Percentiles rank a stretch among this genome's conserved stretches.
Conservation (phyloP, 2,797 vertebrate species). For the Rhynchonycteris naso region DNA sequence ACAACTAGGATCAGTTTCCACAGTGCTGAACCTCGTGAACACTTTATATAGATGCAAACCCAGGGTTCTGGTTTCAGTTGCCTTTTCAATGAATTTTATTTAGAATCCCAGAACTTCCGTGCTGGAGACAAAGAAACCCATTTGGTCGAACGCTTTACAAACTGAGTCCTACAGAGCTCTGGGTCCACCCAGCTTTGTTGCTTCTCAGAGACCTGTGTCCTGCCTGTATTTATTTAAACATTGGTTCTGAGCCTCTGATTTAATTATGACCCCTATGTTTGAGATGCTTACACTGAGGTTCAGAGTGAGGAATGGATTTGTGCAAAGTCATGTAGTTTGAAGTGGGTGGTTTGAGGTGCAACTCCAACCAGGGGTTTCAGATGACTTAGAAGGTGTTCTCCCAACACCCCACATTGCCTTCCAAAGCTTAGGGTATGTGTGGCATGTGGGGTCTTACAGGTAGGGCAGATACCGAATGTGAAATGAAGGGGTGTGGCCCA, state of each 20-base stretch:
- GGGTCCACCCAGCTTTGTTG: background rate
- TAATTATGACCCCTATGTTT: background rate
- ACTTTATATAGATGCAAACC: background rate
- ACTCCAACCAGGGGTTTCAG: background rate
- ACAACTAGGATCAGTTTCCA: background rate
- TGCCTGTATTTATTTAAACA: background rate
- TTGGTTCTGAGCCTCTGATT: background rate
- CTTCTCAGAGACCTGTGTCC: background rate
- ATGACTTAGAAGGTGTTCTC: background rate
- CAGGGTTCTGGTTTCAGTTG: background rate
- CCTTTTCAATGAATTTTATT: background rate
- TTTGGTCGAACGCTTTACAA: background rate
- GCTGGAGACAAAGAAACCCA: background rate
- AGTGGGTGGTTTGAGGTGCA: background rate
- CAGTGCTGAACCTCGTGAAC: background rate
- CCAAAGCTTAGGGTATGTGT: background rate
- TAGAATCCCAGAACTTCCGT: background rate
- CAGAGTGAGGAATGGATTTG: background rate
- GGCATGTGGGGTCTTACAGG: accelerated
- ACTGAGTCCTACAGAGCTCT: background rate
- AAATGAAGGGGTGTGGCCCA: background rate
- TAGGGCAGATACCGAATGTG: background rate
- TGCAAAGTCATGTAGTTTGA: background rate
- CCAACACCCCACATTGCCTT: accelerated
- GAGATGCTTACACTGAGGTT: background rate